phyloP scores from a whole-genome alignment of 2,797 vertebrate genomes.

The Agapornis canus region DNA sequence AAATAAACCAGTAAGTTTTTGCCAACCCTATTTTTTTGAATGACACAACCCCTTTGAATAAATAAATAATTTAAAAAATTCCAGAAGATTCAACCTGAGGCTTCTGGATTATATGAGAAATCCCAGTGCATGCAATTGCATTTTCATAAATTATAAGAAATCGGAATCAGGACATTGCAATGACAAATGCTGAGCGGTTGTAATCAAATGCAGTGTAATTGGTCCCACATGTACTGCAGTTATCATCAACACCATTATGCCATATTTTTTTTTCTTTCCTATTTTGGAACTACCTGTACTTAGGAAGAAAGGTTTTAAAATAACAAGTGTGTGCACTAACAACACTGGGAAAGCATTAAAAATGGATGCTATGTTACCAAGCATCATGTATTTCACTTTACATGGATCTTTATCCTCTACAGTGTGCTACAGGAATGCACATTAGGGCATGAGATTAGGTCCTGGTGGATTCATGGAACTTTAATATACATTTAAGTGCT shows the following conservation, averaged over 20 bases:
- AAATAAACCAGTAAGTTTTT: not conserved
- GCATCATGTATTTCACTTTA: not conserved
- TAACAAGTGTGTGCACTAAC: not conserved
- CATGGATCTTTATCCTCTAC: not conserved
- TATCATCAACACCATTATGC: not conserved
- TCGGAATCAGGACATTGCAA: not conserved
- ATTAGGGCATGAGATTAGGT: not conserved
- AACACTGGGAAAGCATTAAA: not conserved
- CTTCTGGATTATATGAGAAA: not conserved
- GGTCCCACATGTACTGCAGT: not conserved
- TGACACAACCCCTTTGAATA: not conserved
- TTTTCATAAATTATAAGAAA: not conserved
- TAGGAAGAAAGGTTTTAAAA: not conserved
- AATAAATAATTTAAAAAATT: not conserved
- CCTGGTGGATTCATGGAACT: not conserved
- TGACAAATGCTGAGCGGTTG: not conserved
- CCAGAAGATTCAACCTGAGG: not conserved
- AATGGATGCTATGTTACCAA: not conserved
- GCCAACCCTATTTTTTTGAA: not conserved
- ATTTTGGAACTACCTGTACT: constrained; percentile 12
- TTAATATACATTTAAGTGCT: not conserved
- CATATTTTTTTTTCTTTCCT: not conserved
- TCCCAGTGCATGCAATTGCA: not conserved
- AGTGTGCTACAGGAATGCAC: not conserved
- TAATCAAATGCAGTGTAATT: not conserved